Evolutionary conservation across 2,888 invertebrate genomes (phyloP).

Genomic region (Cantharis nigra): DNA sequence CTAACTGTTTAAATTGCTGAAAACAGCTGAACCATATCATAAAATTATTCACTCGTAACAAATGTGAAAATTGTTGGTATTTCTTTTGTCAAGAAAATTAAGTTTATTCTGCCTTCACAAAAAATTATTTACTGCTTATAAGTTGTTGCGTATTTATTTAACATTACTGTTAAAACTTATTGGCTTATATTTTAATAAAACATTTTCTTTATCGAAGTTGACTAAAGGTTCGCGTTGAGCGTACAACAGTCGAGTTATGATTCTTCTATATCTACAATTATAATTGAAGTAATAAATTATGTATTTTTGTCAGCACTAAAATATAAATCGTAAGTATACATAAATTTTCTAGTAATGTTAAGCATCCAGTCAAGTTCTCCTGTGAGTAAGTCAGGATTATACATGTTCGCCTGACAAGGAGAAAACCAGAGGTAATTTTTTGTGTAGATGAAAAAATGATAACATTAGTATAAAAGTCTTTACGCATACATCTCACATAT

Average conservation of each 20-base stretch:
- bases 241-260: neutral
- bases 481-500: too few species aligned
- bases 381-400: too few species aligned
- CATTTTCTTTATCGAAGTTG: neutral
- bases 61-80: neutral
- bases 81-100: neutral
- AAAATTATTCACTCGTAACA: neutral
- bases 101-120: neutral
- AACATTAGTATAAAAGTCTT: too few species aligned
- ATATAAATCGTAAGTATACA: neutral
- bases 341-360: neutral
- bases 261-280: neutral
- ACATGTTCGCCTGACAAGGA: too few species aligned
- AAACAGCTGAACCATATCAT: neutral
- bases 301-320: neutral
- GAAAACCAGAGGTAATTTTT: too few species aligned
- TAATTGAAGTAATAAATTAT: neutral
- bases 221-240: neutral
- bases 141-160: neutral
- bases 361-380: too few species aligned
- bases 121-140: neutral
- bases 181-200: neutral
- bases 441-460: too few species aligned
- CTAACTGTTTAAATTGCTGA: neutral
- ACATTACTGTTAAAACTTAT: neutral